phyloP scores from a whole-genome alignment of 2,797 vertebrate genomes.

The Coregonus sp. region DNA sequence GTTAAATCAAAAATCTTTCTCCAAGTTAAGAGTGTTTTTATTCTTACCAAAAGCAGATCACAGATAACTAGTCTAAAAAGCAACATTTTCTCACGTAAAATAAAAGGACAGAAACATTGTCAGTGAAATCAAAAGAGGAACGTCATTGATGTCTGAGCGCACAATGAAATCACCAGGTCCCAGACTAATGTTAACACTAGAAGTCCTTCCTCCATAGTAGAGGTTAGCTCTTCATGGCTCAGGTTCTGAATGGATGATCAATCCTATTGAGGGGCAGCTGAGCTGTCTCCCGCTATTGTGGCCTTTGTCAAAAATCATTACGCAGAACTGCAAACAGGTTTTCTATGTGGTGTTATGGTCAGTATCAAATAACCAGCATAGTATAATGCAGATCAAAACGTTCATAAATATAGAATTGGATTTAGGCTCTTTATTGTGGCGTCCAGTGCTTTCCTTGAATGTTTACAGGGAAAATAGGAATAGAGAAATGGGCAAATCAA shows the following conservation, averaged over 20 bases:
- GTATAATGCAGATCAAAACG: neutral
- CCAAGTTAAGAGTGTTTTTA: neutral
- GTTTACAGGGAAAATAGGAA: neutral
- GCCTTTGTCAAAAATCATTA: slow-evolving; percentile 70
- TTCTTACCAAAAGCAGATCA: slow-evolving; percentile 25
- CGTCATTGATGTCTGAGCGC: slow-evolving; percentile 71
- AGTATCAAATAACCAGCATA: slow-evolving; percentile 16
- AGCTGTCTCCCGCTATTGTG: slow-evolving; percentile 61
- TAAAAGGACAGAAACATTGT: slow-evolving; percentile 61
- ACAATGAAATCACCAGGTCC: slow-evolving; percentile 61
- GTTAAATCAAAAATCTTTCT: neutral
- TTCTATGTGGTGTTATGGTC: slow-evolving; percentile 31
- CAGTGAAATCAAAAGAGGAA: slow-evolving; percentile 66
- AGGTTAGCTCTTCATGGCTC: slow-evolving; percentile 60
- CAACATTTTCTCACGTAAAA: slow-evolving; percentile 45
- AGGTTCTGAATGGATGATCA: slow-evolving; percentile 64
- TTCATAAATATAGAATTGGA: neutral
- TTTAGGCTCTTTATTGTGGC: neutral
- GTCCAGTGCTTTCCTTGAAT: neutral
- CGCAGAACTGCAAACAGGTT: slow-evolving; percentile 62
- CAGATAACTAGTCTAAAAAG: slow-evolving; percentile 26
- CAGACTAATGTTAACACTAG: slow-evolving; percentile 47
- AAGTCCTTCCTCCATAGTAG: slow-evolving; percentile 1
- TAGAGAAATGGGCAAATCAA: neutral
- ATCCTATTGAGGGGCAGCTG: slow-evolving; percentile 66